Base-by-base conservation (phyloP, 2,888 invertebrate genomes). In the Epiblema foenella region DNA sequence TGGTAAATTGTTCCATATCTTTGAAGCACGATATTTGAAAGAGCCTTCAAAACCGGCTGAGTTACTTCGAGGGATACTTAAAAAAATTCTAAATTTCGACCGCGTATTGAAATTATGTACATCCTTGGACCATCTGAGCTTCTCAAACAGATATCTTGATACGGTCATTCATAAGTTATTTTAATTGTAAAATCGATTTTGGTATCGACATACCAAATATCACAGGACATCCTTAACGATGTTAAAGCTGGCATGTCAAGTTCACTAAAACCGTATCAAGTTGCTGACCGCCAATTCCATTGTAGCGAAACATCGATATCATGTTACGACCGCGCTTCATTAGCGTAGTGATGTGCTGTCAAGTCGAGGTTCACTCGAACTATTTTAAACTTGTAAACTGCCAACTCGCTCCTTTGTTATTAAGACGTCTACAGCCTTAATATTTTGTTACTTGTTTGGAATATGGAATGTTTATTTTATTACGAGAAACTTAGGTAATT, bases 321-420 rank as follows among this genome's bases (percentile, higher is more conserved):
- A 20, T 12, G 15, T 49, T 24, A 17, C 49, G 42, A 58, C 29
- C 18, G 17, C 56, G 11, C 66, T 39, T 12, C 66, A 33, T 65
- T 60, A 66, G 20, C 49, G 60, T 66, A 66, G 59, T 60, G 65
- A 46, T 60, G 59, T 42, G 65, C 60, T 60, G 66, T 65, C 58
- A 46, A 24, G 69, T 64, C 65, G 42, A 66, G 65, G 58, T 49
- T 54, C 54, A 46, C 52, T 51, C 52, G 60, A 71, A 71, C 60
- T 66, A 71, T 70, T 59, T 24, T 66, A 60, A 62, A 66, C 60
- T 70, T 46, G 52, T 24, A 59, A 70, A 59, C 60, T 54, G 29
- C 54, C 54, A 24, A 39, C 49, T 56, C 37, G 2, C 33, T 18
- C 24, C 66, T 49, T 60, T 66, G 60, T 71, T 65, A 66, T 70